phyloP scores from a whole-genome alignment of 1,140 invertebrate genomes.

The Zaprionus tsacasi region DNA sequence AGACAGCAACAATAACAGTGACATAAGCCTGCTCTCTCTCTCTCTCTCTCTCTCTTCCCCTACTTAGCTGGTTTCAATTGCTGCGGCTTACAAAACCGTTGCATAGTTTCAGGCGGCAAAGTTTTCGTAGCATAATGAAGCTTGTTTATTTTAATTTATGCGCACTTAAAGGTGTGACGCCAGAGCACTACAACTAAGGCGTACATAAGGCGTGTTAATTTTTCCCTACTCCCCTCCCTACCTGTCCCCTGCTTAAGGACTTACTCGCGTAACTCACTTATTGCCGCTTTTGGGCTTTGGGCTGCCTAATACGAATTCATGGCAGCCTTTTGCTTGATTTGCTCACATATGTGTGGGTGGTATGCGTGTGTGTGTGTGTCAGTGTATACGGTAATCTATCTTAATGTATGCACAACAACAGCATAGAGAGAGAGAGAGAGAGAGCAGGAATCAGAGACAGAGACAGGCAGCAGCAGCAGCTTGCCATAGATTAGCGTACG shows the following conservation, averaged over 20 bases:
- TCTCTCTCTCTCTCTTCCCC: not conserved
- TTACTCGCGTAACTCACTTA: slow-evolving; percentile 33
- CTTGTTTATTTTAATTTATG: slow-evolving; percentile 75
- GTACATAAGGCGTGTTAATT: slow-evolving; percentile 72
- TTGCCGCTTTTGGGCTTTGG: slow-evolving; percentile 28
- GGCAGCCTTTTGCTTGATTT: slow-evolving; percentile 65
- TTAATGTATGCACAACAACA: slow-evolving; percentile 68
- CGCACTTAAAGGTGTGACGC: slow-evolving; percentile 64
- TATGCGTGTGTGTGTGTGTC: slow-evolving; percentile 32
- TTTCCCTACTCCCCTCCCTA: slow-evolving; percentile 13
- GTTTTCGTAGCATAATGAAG: slow-evolving; percentile 60
- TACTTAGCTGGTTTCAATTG: slow-evolving; percentile 44
- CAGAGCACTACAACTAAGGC: slow-evolving; percentile 34
- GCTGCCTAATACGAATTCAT: slow-evolving; percentile 76
- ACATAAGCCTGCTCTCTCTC: not conserved
- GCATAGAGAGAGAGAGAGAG: not conserved
- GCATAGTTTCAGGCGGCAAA: slow-evolving; percentile 64
- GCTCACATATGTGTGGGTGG: slow-evolving; percentile 13
- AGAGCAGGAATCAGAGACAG: not conserved
- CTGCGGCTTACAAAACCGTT: slow-evolving; percentile 33
- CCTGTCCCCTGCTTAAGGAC: not conserved
- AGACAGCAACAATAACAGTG: slow-evolving; percentile 9
- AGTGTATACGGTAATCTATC: slow-evolving; percentile 68
- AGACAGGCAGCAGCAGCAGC: not conserved
- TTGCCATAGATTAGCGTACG: slow-evolving; percentile 21